Base-by-base conservation (phyloP, 2,797 vertebrate species). In the Limnodromus scolopaceus region DNA sequence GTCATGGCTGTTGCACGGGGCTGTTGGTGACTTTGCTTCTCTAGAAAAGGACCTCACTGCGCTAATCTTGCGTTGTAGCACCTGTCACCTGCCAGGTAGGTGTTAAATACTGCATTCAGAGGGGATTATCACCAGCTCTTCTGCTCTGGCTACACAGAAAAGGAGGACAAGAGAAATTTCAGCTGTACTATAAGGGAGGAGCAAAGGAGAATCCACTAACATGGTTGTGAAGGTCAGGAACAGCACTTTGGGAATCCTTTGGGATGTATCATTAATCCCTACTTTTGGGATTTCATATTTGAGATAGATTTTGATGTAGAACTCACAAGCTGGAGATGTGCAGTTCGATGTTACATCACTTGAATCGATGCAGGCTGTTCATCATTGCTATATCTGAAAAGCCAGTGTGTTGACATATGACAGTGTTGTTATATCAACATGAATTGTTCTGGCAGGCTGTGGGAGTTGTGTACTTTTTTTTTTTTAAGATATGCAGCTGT, bases 31-130 rank as follows among this genome's bases (percentile, higher is more conserved):
- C 91, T 94, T 95, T 14, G 15, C 64, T 95, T 81, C 53, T 53
- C 49, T 75, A 17, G 69, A 7, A 63, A 94, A 92, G 89, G 86
- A 87, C 86, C 64, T 87, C 57, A 32, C 38, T 87, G 41, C 90
- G 45, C 63, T 92, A 60, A 95, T 90, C 79, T 45, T 87, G 84
- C 84, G 32, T n/a, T 92, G 89, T 66, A 77, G 90, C 72, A 85
- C 90, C 84, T 95, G 84, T 94, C 93, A 90, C 41, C 86, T 90
- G n/a, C 77, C 53, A 82, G 84, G 91, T 82, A 84, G 94, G 80
- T 92, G 88, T 87, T 96, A 92, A 97, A 87, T 87, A 41, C 63
- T 87, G 63, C 82, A 23, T 94, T 96, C 32, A 45, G n/a, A 89
- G 46, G 32, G 77, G 82, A 89, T 84, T 96, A 85, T 79, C 80